Conservation (phyloP, 2,113 vertebrate species). For the Plotosus lineatus region DNA sequence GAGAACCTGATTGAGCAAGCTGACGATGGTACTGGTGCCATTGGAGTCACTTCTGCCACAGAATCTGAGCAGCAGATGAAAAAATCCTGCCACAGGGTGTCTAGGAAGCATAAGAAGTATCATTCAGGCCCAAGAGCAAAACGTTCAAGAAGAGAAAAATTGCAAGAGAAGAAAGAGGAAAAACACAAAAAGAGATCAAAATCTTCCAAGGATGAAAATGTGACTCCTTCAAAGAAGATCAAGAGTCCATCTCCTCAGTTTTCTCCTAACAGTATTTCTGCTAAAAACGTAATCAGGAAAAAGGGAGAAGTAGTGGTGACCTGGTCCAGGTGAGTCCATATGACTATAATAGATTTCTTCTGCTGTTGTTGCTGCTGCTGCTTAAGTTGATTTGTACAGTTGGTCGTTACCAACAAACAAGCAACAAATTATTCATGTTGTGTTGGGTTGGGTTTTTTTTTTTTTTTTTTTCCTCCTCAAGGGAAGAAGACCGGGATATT, state of each 20-base stretch:
- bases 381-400: background rate
- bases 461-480: constrained; percentile 52
- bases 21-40: background rate
- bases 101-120: constrained; percentile 64
- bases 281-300: constrained; percentile 91
- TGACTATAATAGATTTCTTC: constrained; percentile 20
- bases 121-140: constrained; percentile 63
- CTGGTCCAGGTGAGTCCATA: constrained; percentile 87
- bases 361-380: background rate
- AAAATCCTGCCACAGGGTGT: background rate
- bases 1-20: background rate
- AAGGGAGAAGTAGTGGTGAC: constrained; percentile 90
- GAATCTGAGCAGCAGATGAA: background rate
- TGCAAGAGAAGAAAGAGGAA: constrained; percentile 25
- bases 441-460: no score
- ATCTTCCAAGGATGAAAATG: constrained; percentile 53
- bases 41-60: background rate
- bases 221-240: constrained; percentile 36
- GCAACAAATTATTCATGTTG: no score
- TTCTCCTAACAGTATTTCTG: constrained; percentile 81
- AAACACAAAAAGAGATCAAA: constrained; percentile 58
- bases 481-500: constrained; percentile 92
- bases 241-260: constrained; percentile 43
- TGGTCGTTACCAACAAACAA: background rate
- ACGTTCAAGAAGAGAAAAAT: constrained; percentile 63